Base-by-base conservation (phyloP, 2,888 invertebrate genomes). In the Eudasyphora cyanicolor region DNA sequence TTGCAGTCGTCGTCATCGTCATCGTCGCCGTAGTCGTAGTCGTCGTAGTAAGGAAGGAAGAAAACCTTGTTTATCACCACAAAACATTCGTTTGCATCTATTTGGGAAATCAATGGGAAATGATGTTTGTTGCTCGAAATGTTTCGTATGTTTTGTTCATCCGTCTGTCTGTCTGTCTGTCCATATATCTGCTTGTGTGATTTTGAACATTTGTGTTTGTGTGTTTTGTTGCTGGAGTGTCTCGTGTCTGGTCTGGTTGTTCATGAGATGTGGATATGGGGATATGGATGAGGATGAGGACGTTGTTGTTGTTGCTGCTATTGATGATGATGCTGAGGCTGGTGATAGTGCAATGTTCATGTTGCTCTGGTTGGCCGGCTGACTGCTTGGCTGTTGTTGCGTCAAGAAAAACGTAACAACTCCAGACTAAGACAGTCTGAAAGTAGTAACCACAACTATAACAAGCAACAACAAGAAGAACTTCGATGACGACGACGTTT, bases 211-310 rank as follows among this genome's bases (percentile, higher is more conserved):
- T 62, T 71, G n/a, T 49, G 5, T 67, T 49, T 51, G 45, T 69
- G 19, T 51, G 60, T 24, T 49, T 77, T 29, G 19, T 51, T 74
- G 38, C 32, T 24, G 67, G 60, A 71, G 57, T 51, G 35, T 78
- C 84, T 81, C 77, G 78, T 84, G 83, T 80, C 80, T 84, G 67
- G 78, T 75, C 75, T 71, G 70, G 42, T 76, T 60, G 74, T 75
- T 49, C 45, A 60, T 17, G 60, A 60, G n/a, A n/a, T n/a, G n/a
- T n/a, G n/a, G n/a, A n/a, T n/a, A n/a, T 19, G 29, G 14, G 14
- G 27, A 60, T 35, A 17, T 64, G 35, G 60, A 42, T 42, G n/a
- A 29, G 45, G 77, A 80, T 84, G 71, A 64, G 74, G 71, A 60
- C 81, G 64, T 62, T 69, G 79, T 51, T 49, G 21, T 45, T 54